phyloP scores from a whole-genome alignment of 2,888 invertebrate genomes.

The Troilus luridus region DNA sequence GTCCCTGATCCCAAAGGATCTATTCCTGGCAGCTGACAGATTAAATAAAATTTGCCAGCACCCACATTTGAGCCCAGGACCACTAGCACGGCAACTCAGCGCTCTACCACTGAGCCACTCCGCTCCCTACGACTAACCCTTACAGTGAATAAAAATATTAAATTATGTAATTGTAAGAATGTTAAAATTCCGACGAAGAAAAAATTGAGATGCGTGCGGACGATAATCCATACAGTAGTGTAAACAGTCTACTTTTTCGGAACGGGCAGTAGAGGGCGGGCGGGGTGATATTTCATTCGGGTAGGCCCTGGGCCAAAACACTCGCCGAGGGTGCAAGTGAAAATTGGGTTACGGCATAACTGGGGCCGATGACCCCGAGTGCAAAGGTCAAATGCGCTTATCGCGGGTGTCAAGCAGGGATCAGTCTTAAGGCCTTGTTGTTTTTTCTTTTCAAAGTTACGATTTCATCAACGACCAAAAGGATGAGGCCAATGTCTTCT shows the following conservation, averaged over 20 bases:
- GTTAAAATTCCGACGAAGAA: background rate
- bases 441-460: background rate
- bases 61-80: no score
- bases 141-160: no score
- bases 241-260: constrained; percentile 42
- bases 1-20: no score
- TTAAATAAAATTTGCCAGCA: no score
- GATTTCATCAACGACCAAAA: background rate
- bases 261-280: constrained; percentile 27
- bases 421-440: background rate
- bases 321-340: constrained; percentile 40
- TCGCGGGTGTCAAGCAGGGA: constrained; percentile 16
- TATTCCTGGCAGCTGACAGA: no score
- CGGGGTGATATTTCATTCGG: constrained; percentile 46
- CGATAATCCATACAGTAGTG: constrained; percentile 26
- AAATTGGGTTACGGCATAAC: constrained; percentile 53
- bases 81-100: no score
- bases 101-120: no score
- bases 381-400: constrained; percentile 48
- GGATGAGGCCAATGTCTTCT: background rate
- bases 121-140: no score
- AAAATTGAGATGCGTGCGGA: constrained; percentile 21
- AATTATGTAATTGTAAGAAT: background rate
- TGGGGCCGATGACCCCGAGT: constrained; percentile 18
- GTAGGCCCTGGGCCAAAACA: constrained; percentile 46